Percentiles rank a stretch among this genome's conserved stretches.
phyloP scores from a whole-genome alignment of 2,113 vertebrate species.

The Pardalotus punctatus region DNA sequence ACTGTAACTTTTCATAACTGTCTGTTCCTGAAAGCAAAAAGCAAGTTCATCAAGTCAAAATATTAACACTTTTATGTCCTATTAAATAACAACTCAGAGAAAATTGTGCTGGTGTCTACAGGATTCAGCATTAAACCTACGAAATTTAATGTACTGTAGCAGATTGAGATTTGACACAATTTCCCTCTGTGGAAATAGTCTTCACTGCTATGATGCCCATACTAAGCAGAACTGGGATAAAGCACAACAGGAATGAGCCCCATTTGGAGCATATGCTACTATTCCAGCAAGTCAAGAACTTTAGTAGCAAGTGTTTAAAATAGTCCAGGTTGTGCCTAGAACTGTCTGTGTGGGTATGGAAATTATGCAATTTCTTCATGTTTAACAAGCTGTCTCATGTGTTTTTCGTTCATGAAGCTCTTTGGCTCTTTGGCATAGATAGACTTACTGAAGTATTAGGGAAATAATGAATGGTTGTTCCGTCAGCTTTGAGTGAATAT shows the following conservation, averaged over 20 bases:
- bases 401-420: background rate
- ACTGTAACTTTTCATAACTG: conserved; percentile 49
- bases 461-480: background rate
- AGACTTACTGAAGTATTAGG: background rate
- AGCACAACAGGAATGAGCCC: background rate
- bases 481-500: background rate
- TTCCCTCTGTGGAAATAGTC: conserved; percentile 11
- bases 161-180: conserved; percentile 39
- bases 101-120: conserved; percentile 34
- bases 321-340: background rate
- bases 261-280: background rate
- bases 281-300: background rate
- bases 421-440: background rate
- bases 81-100: conserved; percentile 45
- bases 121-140: conserved; percentile 21
- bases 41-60: conserved; percentile 66
- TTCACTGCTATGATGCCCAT: background rate
- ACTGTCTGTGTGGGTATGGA: background rate
- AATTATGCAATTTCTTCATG: background rate
- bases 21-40: conserved; percentile 55
- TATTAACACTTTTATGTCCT: conserved; percentile 65
- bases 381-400: background rate
- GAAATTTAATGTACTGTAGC: conserved; percentile 41
- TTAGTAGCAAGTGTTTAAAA: background rate
- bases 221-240: background rate